Evolutionary conservation across 2,797 vertebrate genomes (phyloP).

Genomic region (Cynopterus sphinx): DNA sequence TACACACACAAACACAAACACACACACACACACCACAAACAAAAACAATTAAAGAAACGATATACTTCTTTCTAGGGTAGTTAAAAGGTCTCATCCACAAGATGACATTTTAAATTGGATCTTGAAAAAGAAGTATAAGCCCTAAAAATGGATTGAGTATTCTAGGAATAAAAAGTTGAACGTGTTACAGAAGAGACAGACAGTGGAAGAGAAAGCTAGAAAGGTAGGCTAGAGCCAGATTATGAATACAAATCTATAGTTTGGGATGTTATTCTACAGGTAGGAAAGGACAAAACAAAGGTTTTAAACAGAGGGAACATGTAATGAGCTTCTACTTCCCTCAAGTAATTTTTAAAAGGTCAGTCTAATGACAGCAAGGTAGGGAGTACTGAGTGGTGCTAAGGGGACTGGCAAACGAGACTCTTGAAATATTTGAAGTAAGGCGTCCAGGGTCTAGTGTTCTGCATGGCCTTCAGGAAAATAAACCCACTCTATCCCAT

Average conservation of each 20-base stretch:
- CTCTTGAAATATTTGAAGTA: neutral
- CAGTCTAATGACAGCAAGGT: neutral
- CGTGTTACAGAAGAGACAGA: neutral
- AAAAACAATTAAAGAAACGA: neutral
- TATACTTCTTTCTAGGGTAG: neutral
- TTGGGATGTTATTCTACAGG: neutral
- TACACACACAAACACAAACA: neutral
- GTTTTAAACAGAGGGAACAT: neutral
- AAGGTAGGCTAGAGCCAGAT: neutral
- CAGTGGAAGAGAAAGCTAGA: neutral
- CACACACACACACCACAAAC: neutral
- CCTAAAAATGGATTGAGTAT: neutral
- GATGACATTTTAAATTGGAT: neutral
- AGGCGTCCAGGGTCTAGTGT: neutral
- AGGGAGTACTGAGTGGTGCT: neutral
- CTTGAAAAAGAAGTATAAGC: constrained; percentile 12
- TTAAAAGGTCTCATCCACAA: neutral
- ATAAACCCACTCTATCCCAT: neutral
- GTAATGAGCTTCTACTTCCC: neutral
- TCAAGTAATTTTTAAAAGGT: neutral
- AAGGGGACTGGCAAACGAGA: neutral
- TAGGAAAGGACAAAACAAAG: neutral
- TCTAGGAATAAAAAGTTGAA: neutral
- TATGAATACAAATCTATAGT: neutral
- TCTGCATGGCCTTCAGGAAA: neutral